phyloP scores from a whole-genome alignment of 2,113 vertebrate species.

The Dasyurus viverrinus region DNA sequence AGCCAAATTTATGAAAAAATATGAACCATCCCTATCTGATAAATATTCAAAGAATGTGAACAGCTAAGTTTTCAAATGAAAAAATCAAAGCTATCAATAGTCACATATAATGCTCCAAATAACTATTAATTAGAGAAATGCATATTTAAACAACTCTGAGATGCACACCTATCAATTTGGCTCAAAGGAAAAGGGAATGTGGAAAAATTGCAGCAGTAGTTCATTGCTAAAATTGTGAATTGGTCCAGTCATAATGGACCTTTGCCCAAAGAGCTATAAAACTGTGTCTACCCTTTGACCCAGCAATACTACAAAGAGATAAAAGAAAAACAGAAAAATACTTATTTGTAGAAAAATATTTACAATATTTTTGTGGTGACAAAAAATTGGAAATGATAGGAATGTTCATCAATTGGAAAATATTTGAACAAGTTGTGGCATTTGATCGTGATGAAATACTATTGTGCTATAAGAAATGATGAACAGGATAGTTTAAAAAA shows the following conservation, averaged over 20 bases:
- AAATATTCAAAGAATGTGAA: not conserved
- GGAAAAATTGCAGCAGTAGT: not conserved
- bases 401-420: not conserved
- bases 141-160: not conserved
- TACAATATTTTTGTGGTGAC: not conserved
- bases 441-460: no score
- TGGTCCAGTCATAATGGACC: not conserved
- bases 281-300: not conserved
- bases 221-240: no score
- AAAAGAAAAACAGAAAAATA: not conserved
- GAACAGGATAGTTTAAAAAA: not conserved
- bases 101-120: not conserved
- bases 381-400: not conserved
- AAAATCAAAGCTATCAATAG: not conserved
- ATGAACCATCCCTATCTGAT: not conserved
- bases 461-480: not conserved
- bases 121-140: not conserved
- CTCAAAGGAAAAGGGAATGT: not conserved
- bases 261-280: not conserved
- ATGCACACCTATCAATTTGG: not conserved
- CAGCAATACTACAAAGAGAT: not conserved
- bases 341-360: not conserved
- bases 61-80: not conserved
- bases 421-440: not conserved
- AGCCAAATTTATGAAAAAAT: not conserved